Evolutionary conservation across 1,140 invertebrate genomes (phyloP).

Genomic region (Pachypsylla venusta): DNA sequence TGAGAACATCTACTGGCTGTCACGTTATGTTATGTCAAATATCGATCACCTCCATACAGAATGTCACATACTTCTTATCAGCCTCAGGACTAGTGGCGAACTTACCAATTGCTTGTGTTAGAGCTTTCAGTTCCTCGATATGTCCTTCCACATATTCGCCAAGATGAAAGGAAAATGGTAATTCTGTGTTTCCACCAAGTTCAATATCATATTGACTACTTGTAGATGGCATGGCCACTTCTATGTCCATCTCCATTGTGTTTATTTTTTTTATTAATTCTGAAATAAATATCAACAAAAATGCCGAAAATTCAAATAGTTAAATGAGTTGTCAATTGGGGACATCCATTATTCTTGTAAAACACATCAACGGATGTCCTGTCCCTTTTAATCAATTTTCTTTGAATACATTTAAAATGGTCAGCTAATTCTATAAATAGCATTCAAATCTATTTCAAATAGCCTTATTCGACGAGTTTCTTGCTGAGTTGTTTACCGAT

Average conservation of each 20-base stretch:
- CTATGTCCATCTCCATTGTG: background rate
- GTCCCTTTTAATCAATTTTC: too few relatives aligned
- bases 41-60: background rate
- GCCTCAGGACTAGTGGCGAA: slow-evolving; percentile 10
- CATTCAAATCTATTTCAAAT: too few relatives aligned
- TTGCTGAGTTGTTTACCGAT: too few relatives aligned
- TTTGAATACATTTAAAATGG: too few relatives aligned
- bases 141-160: background rate
- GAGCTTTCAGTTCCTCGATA: background rate
- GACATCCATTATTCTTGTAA: too few relatives aligned
- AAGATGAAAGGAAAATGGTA: background rate
- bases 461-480: too few relatives aligned
- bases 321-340: too few relatives aligned
- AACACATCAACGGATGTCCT: too few relatives aligned
- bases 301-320: too few relatives aligned
- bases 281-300: too few relatives aligned
- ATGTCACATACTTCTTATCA: background rate
- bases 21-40: background rate
- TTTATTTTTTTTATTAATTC: too few relatives aligned
- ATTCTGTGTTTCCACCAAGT: background rate
- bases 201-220: background rate
- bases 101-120: background rate
- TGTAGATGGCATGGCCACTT: background rate
- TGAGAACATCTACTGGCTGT: background rate
- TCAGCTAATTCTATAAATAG: too few relatives aligned